Evolutionary conservation across 2,888 invertebrate species (phyloP), one percentile per base, ranked within the genome.

Genomic region (Antheraea yamamai): DNA sequence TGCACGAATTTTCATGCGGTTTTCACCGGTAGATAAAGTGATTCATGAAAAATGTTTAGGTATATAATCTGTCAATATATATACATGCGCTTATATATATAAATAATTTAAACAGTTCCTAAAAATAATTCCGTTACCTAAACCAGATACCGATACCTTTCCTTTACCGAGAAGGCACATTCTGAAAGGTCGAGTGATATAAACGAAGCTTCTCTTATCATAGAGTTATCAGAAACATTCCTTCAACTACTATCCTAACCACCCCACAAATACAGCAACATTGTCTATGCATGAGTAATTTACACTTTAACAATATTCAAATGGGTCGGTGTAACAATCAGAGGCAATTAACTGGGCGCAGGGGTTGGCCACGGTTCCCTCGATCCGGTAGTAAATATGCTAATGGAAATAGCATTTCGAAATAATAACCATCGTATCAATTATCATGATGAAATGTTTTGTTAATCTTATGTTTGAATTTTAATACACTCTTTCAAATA

Each of bases 271-370:
- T 68, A 73, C 64, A 75, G 73, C 77, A 77, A 72, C 75, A 77
- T 76, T 79, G 74, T 75, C 74, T 77, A 79, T 80, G 77, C 78
- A 81, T 78, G 75, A 78, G 74, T 64, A 76, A 76, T 76, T 76
- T 78, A 75, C 74, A 76, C 75, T 76, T 77, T 79, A 75, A 75
- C 75, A 73, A 73, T 74, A 80, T 81, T 78, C 78, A 79, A 81
- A 81, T 77, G 75, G 77, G 75, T 76, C 76, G 76, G 77, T 79
- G 78, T 79, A 78, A 79, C 78, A 81, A 78, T 78, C 76, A 76
- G 76, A 76, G 76, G 78, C 73, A 58, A 75, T 75, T 73, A 75
- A 73, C 73, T 66, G 66, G 52, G 66, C 73, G 66, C 73, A 55
- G n/a, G 73, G 73, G 73, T 73, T 68, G 75, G 68, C n/a, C 35